Evolutionary conservation across 2,888 invertebrate species (phyloP).

Genomic region (Cerceris ruficornis): DNA sequence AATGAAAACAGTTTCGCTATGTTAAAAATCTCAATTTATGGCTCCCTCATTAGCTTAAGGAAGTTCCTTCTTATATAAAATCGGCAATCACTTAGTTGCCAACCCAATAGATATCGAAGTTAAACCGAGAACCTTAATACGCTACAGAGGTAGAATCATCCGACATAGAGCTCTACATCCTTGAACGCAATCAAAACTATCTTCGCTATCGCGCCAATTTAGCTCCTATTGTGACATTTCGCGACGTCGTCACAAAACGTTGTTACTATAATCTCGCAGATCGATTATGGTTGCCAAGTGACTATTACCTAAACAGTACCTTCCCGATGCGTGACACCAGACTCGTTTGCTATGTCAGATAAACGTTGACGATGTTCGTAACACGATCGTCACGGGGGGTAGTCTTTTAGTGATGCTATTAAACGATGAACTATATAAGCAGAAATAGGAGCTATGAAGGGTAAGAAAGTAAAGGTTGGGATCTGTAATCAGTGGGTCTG

Average conservation of each 20-base stretch:
- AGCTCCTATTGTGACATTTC: conserved; percentile 24
- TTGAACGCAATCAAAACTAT: neutral
- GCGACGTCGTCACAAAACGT: conserved; percentile 38
- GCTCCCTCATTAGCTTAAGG: too few relatives aligned
- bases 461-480: too few relatives aligned
- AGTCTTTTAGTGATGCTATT: too few relatives aligned
- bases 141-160: neutral
- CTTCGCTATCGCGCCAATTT: conserved; percentile 13
- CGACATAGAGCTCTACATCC: too few relatives aligned
- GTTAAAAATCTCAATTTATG: too few relatives aligned
- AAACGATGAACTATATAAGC: too few relatives aligned
- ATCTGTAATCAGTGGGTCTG: too few relatives aligned
- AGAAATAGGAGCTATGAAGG: too few relatives aligned
- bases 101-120: neutral
- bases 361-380: neutral
- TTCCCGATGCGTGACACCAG: conserved; percentile 21
- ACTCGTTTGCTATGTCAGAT: neutral
- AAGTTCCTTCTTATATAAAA: too few relatives aligned
- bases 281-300: conserved; percentile 71
- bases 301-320: conserved; percentile 68
- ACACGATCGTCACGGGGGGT: too few relatives aligned
- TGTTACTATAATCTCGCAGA: conserved; percentile 49
- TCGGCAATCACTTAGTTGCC: too few relatives aligned
- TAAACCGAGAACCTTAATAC: neutral
- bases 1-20: too few relatives aligned